phyloP scores from a whole-genome alignment of 1,140 invertebrate species.

The Notospermus geniculatus region DNA sequence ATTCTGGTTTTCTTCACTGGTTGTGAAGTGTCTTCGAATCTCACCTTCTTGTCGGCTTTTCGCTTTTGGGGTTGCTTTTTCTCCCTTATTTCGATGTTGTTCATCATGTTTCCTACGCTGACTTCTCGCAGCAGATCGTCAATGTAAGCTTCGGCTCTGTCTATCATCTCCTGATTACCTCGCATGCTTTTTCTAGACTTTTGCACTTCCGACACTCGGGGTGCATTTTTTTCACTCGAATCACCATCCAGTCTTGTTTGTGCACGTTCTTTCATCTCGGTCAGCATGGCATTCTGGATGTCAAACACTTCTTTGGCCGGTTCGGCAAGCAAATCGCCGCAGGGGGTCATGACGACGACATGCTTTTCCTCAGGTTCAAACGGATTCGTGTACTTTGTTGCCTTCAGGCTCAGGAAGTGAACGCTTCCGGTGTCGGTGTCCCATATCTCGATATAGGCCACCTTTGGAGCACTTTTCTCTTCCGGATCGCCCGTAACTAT shows the following conservation, averaged over 20 bases:
- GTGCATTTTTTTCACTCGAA: not conserved
- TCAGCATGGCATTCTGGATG: not conserved
- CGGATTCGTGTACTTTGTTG: conserved; percentile 4
- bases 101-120: not conserved
- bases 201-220: too few species aligned
- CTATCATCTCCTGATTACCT: not conserved
- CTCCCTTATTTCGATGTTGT: not conserved
- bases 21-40: too few species aligned
- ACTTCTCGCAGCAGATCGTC: not conserved
- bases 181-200: too few species aligned
- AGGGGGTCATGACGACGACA: not conserved
- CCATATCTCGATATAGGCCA: not conserved
- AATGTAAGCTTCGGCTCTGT: not conserved
- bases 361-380: not conserved
- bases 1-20: too few species aligned
- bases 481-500: not conserved
- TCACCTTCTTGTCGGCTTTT: too few species aligned
- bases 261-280: not conserved
- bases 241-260: not conserved
- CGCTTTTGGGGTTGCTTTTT: not conserved
- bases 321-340: not conserved
- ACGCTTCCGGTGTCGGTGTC: not conserved
- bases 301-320: too few species aligned
- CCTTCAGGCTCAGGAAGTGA: not conserved
- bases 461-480: not conserved